Base-by-base conservation (phyloP, 37 sponge, comb jelly and placozoan genomes). In the Eunapius fragilis region DNA sequence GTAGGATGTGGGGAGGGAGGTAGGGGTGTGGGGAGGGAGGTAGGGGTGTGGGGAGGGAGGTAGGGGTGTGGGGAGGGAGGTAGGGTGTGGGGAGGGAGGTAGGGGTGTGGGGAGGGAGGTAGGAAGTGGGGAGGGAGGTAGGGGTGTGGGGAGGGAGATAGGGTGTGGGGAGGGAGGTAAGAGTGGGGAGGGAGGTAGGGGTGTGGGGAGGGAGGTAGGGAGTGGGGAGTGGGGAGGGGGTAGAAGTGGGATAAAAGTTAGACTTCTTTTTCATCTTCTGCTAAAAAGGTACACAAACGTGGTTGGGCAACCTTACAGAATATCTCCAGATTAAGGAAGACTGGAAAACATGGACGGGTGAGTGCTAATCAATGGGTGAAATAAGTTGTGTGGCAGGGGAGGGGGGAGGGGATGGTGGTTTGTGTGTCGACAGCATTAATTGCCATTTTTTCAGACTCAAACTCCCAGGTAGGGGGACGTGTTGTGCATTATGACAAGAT, bases 391-490 rank as follows among this genome's bases (percentile, higher is more conserved):
- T 58, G 58, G 0, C 17, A 76, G 76, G 17, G 0, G 26, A 76
- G 0, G n/a, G n/a, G n/a, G n/a, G n/a, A n/a, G n/a, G 33, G 28
- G 25, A 32, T 32, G 77, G 5, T 75, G n/a, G n/a, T n/a, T n/a
- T n/a, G n/a, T n/a, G n/a, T n/a, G n/a, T n/a, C n/a, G n/a, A n/a
- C n/a, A n/a, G n/a, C n/a, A n/a, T n/a, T 31, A 28, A 78, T 78
- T 28, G 19, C 3, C 10, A 26, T 27, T 27, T 12, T 35, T 77
- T 31, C 78, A 67, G 80, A 37, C 10, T 77, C 86, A 2, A 76
- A 35, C 47, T 25, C 11, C 0, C 92, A 91, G 36, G 92, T 91
- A 13, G 92, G 79, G 10, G 92, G 92, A 19, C 89, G 85, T 67
- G 70, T 84, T 9, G 78, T 74, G 35, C 69, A 72, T 75, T 91